Evolutionary conservation across 1,140 invertebrate genomes (phyloP).

Genomic region (Arion vulgaris): DNA sequence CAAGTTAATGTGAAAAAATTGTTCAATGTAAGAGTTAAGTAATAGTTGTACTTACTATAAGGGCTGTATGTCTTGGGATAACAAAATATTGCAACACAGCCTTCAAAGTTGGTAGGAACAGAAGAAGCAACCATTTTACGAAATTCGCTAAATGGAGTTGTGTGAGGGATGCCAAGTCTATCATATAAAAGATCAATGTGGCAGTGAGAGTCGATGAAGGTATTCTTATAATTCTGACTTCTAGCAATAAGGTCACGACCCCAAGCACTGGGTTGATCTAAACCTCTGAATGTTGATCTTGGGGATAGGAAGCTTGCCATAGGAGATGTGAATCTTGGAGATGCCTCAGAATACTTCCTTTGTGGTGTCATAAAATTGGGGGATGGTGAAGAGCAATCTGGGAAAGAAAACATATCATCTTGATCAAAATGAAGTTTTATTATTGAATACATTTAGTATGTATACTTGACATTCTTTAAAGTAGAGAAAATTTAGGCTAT

Average conservation of each 20-base stretch:
- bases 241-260: not conserved
- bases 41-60: slow-evolving; percentile 47
- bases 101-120: slow-evolving; percentile 69
- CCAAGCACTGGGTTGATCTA: not conserved
- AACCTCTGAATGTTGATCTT: not conserved
- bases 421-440: not conserved
- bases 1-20: too few species aligned
- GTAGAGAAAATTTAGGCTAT: not conserved
- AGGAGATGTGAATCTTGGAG: not conserved
- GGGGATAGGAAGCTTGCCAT: not conserved
- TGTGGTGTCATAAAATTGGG: not conserved
- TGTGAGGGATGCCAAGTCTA: slow-evolving; percentile 36
- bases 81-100: slow-evolving; percentile 73
- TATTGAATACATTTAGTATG: too few species aligned
- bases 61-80: slow-evolving; percentile 66
- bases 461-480: too few species aligned
- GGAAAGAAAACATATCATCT: not conserved
- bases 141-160: slow-evolving; percentile 57
- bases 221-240: slow-evolving; percentile 37
- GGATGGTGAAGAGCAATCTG: not conserved
- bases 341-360: not conserved
- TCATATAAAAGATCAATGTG: slow-evolving; percentile 72
- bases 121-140: slow-evolving; percentile 50
- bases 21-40: too few species aligned
- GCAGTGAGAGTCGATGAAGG: slow-evolving; percentile 73